Conservation (phyloP, 1,140 invertebrate species). For the Zeugodacus cucurbitae region DNA sequence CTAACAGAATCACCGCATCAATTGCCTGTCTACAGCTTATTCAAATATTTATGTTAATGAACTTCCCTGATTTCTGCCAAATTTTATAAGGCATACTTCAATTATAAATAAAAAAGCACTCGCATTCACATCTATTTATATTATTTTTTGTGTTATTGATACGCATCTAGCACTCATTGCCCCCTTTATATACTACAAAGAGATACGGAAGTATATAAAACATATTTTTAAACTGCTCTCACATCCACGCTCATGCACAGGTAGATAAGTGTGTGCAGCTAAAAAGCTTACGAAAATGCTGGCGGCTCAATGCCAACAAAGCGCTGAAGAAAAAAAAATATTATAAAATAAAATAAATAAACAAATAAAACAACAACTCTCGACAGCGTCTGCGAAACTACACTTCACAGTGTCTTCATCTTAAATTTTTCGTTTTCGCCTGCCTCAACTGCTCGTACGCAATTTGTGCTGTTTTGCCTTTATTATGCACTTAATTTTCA, state of each 20-base stretch:
- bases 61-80: too few relatives aligned
- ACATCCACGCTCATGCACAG: background rate
- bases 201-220: background rate
- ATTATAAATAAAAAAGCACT: too few relatives aligned
- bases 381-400: background rate
- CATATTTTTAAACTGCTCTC: background rate
- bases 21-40: too few relatives aligned
- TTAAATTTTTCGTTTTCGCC: background rate
- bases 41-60: too few relatives aligned
- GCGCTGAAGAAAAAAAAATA: background rate
- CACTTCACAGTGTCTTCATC: background rate
- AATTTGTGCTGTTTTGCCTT: background rate
- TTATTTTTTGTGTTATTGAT: too few relatives aligned
- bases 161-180: too few relatives aligned
- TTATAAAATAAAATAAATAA: background rate
- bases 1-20: too few relatives aligned
- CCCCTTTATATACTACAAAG: too few relatives aligned
- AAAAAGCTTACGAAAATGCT: background rate
- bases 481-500: constrained; percentile 15
- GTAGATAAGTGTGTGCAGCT: background rate
- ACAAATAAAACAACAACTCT: background rate
- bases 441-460: background rate
- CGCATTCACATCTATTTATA: too few relatives aligned
- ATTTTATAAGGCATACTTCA: too few relatives aligned
- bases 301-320: background rate